Evolutionary conservation across 2,888 invertebrate species (phyloP).

Genomic region (Watsonalla binaria): DNA sequence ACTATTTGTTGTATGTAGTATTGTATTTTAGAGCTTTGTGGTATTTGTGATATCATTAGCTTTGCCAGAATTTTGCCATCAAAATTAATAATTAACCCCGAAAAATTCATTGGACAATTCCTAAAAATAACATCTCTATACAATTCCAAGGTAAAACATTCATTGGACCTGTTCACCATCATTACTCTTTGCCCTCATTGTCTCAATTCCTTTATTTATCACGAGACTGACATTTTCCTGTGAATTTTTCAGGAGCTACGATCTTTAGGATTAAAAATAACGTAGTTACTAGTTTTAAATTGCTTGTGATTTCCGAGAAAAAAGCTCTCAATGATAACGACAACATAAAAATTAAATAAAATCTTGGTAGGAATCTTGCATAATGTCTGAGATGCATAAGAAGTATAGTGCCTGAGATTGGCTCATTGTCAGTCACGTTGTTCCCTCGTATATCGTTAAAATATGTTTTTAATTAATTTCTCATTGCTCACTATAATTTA

Average conservation of each 20-base stretch:
- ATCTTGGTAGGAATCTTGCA: background rate
- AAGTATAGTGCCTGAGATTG: no score
- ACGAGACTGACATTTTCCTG: slow-evolving; percentile 26
- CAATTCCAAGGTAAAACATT: slow-evolving; percentile 56
- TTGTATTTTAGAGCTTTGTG: no score
- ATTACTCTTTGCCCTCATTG: slow-evolving; percentile 71
- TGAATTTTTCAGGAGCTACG: slow-evolving; percentile 15
- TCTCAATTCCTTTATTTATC: slow-evolving; percentile 60
- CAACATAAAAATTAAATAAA: background rate
- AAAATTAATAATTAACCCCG: background rate
- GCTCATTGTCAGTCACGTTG: no score
- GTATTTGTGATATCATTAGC: no score
- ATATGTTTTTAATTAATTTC: background rate
- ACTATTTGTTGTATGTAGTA: no score
- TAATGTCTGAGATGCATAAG: no score
- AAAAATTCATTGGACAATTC: background rate
- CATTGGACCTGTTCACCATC: slow-evolving; percentile 65
- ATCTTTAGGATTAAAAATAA: slow-evolving; percentile 6
- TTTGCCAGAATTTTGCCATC: no score
- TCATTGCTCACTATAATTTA: background rate
- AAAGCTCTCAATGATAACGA: no score
- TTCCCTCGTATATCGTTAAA: no score
- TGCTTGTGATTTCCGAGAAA: background rate
- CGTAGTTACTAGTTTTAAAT: slow-evolving; percentile 5
- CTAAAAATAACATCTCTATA: slow-evolving; percentile 32